phyloP scores from a whole-genome alignment of 1,140 invertebrate species.

The Orchesella cincta region DNA sequence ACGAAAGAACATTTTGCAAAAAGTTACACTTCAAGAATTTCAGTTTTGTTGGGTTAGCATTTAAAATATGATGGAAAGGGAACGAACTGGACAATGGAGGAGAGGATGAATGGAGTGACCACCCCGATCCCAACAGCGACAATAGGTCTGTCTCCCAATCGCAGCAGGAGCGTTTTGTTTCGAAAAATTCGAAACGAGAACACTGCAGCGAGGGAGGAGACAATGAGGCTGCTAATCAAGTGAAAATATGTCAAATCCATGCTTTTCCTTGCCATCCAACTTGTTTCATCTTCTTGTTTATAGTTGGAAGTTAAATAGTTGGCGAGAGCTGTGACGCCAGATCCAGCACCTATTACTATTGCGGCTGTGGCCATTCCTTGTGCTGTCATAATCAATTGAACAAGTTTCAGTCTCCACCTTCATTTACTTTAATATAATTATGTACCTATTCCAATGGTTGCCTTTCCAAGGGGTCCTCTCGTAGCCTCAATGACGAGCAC shows the following conservation, averaged over 20 bases:
- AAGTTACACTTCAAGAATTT: too few species aligned
- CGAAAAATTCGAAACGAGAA: background rate
- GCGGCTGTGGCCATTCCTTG: background rate
- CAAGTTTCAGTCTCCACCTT: background rate
- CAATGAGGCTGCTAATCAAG: background rate
- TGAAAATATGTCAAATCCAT: background rate
- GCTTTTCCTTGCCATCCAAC: background rate
- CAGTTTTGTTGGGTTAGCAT: too few species aligned
- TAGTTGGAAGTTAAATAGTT: background rate
- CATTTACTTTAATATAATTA: background rate
- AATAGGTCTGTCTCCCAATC: background rate
- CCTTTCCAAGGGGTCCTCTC: background rate
- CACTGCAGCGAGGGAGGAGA: background rate
- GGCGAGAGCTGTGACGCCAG: background rate
- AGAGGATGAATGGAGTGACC: background rate
- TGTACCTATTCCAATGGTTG: background rate
- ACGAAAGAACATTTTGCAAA: too few species aligned
- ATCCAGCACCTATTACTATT: background rate
- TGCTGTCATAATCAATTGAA: background rate
- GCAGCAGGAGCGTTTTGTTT: background rate
- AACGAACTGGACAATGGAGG: background rate
- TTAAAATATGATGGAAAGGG: background rate
- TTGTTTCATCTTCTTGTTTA: background rate
- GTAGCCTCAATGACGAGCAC: background rate
- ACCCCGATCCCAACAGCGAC: background rate